A percentile compares a stretch with the other conserved stretches of the same genome.
phyloP scores from a whole-genome alignment of 2,888 invertebrate genomes.

The Mythimna ferrago region DNA sequence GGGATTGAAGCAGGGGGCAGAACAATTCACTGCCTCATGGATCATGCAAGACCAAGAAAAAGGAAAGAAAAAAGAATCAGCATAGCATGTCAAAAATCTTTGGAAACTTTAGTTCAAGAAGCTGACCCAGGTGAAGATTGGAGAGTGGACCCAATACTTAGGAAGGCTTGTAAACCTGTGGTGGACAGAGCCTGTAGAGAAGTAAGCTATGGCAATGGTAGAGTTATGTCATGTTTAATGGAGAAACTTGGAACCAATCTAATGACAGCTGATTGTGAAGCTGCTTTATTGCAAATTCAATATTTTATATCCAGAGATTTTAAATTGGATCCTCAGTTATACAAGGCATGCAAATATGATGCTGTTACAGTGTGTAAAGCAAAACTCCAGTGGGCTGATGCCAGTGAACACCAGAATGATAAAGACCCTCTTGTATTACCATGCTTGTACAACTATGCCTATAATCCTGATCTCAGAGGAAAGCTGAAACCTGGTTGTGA shows the following conservation, averaged over 20 bases:
- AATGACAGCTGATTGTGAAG: conserved; percentile 97
- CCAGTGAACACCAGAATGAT: conserved; percentile 93
- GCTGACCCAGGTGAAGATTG: conserved; percentile 98
- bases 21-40: conserved; percentile 99
- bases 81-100: conserved; percentile 93
- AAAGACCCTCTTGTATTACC: conserved; percentile 96
- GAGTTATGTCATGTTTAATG: conserved; percentile 98
- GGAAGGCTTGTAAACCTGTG: conserved; percentile 96
- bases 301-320: conserved; percentile 99
- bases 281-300: conserved; percentile 98
- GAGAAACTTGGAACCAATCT: conserved; percentile 95
- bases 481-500: conserved; percentile 91
- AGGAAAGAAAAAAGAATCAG: conserved; percentile 93
- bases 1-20: conserved; percentile 95
- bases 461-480: conserved; percentile 87
- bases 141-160: conserved; percentile 97
- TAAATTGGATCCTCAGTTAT: conserved; percentile 97
- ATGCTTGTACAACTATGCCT: conserved; percentile 95
- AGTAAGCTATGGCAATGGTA: conserved; percentile 93
- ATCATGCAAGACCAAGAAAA: conserved; percentile 93
- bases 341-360: conserved; percentile 96
- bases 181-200: conserved; percentile 95
- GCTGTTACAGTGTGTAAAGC: conserved; percentile 96
- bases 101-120: conserved; percentile 95
- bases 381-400: conserved; percentile 94